Conservation (phyloP, 2,797 vertebrate species). For the Cynopterus sphinx region DNA sequence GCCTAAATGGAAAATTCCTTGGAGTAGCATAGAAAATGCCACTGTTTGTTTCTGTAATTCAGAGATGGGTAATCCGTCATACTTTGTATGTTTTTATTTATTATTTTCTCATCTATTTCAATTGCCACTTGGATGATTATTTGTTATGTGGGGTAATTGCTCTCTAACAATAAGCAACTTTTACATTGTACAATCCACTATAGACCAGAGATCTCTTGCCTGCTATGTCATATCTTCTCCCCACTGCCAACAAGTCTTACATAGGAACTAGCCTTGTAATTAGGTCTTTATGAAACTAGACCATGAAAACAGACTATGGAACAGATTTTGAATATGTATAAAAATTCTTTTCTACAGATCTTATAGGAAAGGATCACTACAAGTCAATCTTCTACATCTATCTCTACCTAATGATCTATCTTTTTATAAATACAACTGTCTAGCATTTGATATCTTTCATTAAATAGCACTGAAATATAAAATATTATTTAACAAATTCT, state of each 20-base stretch:
- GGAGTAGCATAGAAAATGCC: neutral
- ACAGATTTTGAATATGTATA: neutral
- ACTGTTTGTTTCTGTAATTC: neutral
- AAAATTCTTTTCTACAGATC: neutral
- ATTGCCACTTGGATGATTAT: neutral
- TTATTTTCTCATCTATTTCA: neutral
- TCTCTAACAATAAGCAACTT: neutral
- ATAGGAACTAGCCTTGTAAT: neutral
- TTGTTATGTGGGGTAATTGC: neutral
- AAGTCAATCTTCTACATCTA: neutral
- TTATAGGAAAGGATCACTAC: neutral
- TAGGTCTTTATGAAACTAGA: neutral
- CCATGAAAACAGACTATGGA: neutral
- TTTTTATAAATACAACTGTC: neutral
- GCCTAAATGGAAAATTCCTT: neutral
- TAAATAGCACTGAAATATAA: neutral
- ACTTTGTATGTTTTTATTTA: neutral
- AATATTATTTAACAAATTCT: neutral
- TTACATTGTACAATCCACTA: neutral
- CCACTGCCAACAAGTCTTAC: neutral
- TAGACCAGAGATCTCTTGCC: neutral
- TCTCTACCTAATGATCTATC: neutral
- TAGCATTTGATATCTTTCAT: neutral
- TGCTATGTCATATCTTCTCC: neutral
- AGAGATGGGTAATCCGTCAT: neutral